Evolutionary conservation across 2,113 vertebrate species (phyloP).

Genomic region (Syngnathus scovelli): DNA sequence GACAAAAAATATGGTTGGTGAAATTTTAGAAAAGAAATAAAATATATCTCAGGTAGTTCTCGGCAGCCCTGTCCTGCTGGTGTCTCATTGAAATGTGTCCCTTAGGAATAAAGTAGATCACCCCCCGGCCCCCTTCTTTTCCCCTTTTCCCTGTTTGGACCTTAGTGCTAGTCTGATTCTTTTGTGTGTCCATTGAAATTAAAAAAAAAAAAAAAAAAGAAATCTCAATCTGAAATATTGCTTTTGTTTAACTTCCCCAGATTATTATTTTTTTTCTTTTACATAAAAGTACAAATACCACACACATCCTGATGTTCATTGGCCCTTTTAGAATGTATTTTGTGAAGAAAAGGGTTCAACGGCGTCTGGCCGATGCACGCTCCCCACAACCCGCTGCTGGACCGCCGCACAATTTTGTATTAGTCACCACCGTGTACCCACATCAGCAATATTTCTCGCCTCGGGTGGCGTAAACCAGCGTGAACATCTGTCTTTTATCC

Average conservation of each 20-base stretch:
- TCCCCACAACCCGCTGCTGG: slow-evolving; percentile 19
- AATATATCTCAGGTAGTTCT: slow-evolving; percentile 85
- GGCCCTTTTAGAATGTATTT: slow-evolving; percentile 71
- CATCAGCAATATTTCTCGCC: slow-evolving; percentile 14
- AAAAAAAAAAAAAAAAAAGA: slow-evolving; percentile 41
- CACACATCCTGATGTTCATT: slow-evolving; percentile 44
- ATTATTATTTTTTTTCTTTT: slow-evolving; percentile 33
- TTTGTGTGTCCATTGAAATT: slow-evolving; percentile 52
- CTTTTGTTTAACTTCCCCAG: slow-evolving; percentile 45
- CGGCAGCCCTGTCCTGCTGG: slow-evolving; percentile 66
- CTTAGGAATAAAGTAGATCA: slow-evolving; percentile 74
- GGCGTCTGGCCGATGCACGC: slow-evolving; percentile 39
- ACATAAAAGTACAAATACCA: slow-evolving; percentile 50
- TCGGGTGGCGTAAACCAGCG: slow-evolving; percentile 7
- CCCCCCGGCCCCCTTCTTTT: slow-evolving; percentile 45
- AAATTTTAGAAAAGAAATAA: slow-evolving; percentile 50
- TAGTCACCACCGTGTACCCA: background rate
- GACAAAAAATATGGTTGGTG: slow-evolving; percentile 26
- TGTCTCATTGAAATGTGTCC: slow-evolving; percentile 74
- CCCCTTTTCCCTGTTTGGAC: slow-evolving; percentile 17
- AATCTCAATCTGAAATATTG: slow-evolving; percentile 51
- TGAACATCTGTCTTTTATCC: background rate
- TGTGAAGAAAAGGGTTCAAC: slow-evolving; percentile 62
- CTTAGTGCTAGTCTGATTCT: slow-evolving; percentile 55
- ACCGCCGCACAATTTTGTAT: background rate